These are phyloP conservation scores for Agrenia bidenticulata DNA, from an alignment of 2,888 invertebrate species.

Conservation along the genomic window DNA sequence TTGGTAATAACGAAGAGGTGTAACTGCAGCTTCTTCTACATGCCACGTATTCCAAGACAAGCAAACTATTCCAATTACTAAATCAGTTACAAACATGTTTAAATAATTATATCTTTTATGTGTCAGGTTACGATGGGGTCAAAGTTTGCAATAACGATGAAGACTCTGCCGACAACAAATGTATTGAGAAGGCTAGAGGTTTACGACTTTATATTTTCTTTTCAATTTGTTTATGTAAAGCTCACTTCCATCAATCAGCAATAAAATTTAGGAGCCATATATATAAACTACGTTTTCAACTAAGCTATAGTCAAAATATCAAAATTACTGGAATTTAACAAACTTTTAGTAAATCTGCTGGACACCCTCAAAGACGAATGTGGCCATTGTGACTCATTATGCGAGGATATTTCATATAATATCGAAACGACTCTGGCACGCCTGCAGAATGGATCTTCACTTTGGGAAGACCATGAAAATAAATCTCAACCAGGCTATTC, in stretches of 20 bases:
- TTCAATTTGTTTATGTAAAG: no score
- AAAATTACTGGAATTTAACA: no score
- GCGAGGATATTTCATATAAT: conserved; percentile 32
- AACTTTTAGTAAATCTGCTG: conserved; percentile 20
- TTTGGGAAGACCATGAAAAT: conserved; percentile 25
- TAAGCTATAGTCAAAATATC: no score
- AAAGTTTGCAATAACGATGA: conserved; percentile 23
- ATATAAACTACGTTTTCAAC: no score
- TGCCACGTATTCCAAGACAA: conserved; percentile 38
- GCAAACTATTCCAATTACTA: no score
- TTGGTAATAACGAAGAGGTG: conserved; percentile 22
- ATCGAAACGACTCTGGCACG: conserved; percentile 26
- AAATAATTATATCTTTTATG: no score
- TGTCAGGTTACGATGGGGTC: conserved; percentile 17
- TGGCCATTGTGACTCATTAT: conserved; percentile 27
- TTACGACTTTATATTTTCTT: no score
- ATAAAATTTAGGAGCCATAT: no score
- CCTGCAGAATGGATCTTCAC: conserved; percentile 11
- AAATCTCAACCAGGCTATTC: neutral
- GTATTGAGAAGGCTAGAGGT: conserved; percentile 16
- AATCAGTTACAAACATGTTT: no score
- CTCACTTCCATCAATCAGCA: no score
- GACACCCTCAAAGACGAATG: conserved; percentile 24
- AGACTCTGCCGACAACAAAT: conserved; percentile 8
- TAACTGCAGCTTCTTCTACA: conserved; percentile 41